A percentile compares a stretch with the other conserved stretches of the same genome.
phyloP scores from a whole-genome alignment of 2,797 vertebrate genomes.

The Sebastes diaconus region DNA sequence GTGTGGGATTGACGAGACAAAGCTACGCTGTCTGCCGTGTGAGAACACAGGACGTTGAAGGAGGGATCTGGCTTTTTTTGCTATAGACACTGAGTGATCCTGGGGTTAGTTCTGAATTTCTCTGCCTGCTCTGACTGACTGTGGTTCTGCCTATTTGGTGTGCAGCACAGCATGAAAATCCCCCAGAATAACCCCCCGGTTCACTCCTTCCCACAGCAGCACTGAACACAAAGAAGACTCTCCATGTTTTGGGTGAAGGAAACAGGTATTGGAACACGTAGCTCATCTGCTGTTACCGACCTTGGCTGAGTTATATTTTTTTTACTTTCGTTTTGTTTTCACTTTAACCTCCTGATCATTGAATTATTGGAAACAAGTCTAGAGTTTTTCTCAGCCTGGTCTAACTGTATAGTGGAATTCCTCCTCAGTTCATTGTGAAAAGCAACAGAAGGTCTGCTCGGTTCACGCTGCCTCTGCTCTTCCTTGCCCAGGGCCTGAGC shows the following conservation, averaged over 20 bases:
- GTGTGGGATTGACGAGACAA: constrained; percentile 65
- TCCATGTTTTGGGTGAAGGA: constrained; percentile 42
- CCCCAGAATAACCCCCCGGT: constrained; percentile 62
- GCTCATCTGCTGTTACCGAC: constrained; percentile 58
- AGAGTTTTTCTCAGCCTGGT: constrained; percentile 8
- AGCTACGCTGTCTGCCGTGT: constrained; percentile 61
- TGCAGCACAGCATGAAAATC: constrained; percentile 76
- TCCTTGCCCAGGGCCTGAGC: constrained; percentile 44
- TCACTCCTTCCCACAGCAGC: constrained; percentile 66
- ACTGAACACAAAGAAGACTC: constrained; percentile 25
- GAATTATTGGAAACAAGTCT: constrained; percentile 28
- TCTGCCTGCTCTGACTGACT: constrained; percentile 68
- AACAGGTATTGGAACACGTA: constrained; percentile 45
- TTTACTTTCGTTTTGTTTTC: constrained; percentile 48
- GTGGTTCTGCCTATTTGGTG: constrained; percentile 74
- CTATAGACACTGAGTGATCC: constrained; percentile 68
- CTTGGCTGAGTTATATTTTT: constrained; percentile 46
- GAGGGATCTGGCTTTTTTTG: constrained; percentile 43
- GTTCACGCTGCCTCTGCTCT: constrained; percentile 59
- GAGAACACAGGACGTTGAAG: constrained; percentile 54
- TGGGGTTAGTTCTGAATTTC: constrained; percentile 66
- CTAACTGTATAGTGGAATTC: constrained; percentile 17
- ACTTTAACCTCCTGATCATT: constrained; percentile 55
- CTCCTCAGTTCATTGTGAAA: constrained; percentile 21
- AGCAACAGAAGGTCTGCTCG: constrained; percentile 60